Conservation (phyloP, 2,888 invertebrate species). For the Linhomoeus sp. region DNA sequence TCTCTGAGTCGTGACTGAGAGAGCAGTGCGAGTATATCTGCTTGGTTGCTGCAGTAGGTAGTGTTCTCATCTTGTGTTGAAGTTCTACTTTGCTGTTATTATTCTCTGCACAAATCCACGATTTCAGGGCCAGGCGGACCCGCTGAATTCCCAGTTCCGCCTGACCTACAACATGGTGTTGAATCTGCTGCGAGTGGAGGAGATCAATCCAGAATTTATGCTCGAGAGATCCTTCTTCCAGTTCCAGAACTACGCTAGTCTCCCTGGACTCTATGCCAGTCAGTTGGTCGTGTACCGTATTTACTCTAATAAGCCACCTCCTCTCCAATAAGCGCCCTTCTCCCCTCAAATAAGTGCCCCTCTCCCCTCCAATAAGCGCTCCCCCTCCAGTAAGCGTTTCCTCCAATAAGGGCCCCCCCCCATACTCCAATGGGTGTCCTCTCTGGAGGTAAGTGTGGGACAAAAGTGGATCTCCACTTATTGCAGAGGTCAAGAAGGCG, state of each 20-base stretch:
- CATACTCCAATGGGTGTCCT: too few species aligned
- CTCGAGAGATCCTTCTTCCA: slow-evolving; percentile 92
- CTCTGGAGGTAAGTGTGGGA: too few species aligned
- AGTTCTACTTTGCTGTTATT: too few species aligned
- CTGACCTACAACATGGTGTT: slow-evolving; percentile 98
- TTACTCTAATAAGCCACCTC: neutral
- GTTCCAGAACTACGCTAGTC: slow-evolving; percentile 88
- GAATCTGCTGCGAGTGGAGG: slow-evolving; percentile 84
- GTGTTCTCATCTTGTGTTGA: neutral
- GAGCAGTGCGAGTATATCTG: too few species aligned
- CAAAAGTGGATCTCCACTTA: neutral
- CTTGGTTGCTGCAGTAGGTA: too few species aligned
- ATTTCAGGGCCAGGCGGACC: slow-evolving; percentile 68
- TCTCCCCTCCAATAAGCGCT: too few species aligned
- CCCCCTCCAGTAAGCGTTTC: too few species aligned
- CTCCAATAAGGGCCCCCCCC: too few species aligned
- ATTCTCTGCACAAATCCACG: too few species aligned
- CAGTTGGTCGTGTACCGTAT: slow-evolving; percentile 27
- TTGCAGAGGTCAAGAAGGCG: slow-evolving; percentile 45
- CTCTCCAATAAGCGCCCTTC: neutral
- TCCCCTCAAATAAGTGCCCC: too few species aligned
- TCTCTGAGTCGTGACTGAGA: too few species aligned
- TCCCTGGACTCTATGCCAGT: slow-evolving; percentile 72
- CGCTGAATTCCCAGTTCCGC: slow-evolving; percentile 95
- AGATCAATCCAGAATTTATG: slow-evolving; percentile 98